Conservation (phyloP, 2,113 vertebrate species). For the Parus major region DNA sequence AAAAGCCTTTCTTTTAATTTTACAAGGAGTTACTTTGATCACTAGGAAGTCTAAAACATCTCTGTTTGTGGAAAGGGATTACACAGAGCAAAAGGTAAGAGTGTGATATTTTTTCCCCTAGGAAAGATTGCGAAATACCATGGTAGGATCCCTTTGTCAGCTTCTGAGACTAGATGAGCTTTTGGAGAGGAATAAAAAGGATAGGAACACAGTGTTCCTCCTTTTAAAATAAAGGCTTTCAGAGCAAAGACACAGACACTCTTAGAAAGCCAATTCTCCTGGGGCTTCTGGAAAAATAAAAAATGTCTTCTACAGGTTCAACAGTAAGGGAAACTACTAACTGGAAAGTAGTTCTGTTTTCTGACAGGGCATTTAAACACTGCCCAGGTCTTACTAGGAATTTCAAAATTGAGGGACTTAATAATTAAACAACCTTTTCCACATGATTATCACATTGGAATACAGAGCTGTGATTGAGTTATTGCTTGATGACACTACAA, state of each 20-base stretch:
- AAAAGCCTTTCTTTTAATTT: background rate
- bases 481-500: slow-evolving; percentile 12
- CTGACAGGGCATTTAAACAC: background rate
- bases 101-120: background rate
- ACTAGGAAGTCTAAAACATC: background rate
- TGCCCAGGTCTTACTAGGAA: background rate
- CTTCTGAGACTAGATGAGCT: background rate
- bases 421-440: background rate
- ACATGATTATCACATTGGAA: background rate
- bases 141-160: background rate
- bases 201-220: background rate
- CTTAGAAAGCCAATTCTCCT: background rate
- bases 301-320: background rate
- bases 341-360: background rate
- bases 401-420: background rate
- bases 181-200: background rate
- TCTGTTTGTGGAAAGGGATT: background rate
- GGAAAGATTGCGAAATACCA: background rate
- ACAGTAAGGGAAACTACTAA: background rate
- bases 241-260: background rate
- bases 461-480: background rate
- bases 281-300: background rate
- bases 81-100: background rate
- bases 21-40: background rate
- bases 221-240: background rate